Evolutionary conservation across 2,888 invertebrate genomes (phyloP), one percentile per base, ranked within the genome.

Genomic region (Eupithecia centaureata): DNA sequence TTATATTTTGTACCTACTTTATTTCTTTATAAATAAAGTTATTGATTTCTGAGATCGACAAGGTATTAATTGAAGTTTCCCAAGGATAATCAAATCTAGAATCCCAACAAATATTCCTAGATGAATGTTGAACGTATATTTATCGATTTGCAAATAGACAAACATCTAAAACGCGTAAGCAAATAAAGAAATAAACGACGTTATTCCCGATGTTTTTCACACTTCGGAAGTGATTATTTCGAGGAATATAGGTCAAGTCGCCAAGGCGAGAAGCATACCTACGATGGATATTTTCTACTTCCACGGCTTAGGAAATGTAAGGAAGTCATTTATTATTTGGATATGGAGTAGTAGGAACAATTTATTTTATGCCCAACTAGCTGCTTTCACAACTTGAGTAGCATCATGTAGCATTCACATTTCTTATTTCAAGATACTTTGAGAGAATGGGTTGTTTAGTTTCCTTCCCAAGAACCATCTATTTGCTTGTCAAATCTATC

Each of bases 241-340:
- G 8, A 4, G 10, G 30, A 27, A 56, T 56, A 10, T 56, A 56
- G 54, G 30, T 56, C 54, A 56, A 56, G 54, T 56, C 30, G 54
- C 22, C n/a, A 56, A 12, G 15, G 30, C 8, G 10, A 30, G 30
- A n/a, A n/a, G 54, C 28, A 30, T 27, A 54, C 51, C 10, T 22
- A 8, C 27, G 27, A 52, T 27, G 13, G 30, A 56, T 56, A 47
- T 28, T 27, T 54, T 18, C 54, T 56, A 4, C 30, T 56, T 56
- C 30, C 28, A 56, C 28, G 27, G 25, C 27, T 54, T 54, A 54
- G 28, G 51, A 1, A 51, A 51, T 51, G 52, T 15, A 27, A 18
- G 52, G 27, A 52, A 52, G 52, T 27, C 27, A 52, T 52, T 52
- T 27, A 15, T 52, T 27, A 52, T 52, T 52, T 52, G 13, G 27